Conservation (phyloP, 2,888 invertebrate species). For the Nebria salina region DNA sequence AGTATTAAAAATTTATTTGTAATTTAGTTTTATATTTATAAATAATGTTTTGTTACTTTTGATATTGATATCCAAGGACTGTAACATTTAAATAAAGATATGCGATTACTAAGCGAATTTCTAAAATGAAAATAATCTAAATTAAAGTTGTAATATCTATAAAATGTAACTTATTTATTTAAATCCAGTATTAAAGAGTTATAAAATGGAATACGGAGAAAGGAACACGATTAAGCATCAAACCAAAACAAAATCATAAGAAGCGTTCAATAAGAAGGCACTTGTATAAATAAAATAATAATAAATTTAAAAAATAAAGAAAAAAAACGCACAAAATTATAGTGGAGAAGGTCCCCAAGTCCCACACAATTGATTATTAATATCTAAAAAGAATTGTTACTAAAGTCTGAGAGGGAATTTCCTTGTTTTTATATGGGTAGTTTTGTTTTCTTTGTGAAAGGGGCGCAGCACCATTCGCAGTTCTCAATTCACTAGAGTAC, state of each 20-base stretch:
- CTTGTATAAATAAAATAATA: constrained; percentile 43
- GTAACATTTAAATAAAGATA: too few species aligned
- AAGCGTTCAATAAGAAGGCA: constrained; percentile 45
- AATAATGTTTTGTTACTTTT: too few species aligned
- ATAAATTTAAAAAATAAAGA: constrained; percentile 27
- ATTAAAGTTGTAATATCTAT: too few species aligned
- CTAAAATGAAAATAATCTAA: too few species aligned
- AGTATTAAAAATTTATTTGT: too few species aligned
- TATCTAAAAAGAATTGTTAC: constrained; percentile 45
- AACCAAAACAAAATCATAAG: constrained; percentile 23
- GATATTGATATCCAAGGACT: too few species aligned
- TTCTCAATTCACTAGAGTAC: constrained; percentile 36
- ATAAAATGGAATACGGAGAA: constrained; percentile 1
- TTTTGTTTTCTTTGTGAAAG: not conserved
- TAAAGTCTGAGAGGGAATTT: constrained; percentile 26
- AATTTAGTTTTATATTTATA: too few species aligned
- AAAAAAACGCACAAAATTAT: constrained; percentile 25
- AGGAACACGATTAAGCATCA: constrained; percentile 6
- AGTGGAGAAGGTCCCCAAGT: constrained; percentile 26
- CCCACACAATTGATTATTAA: constrained; percentile 42
- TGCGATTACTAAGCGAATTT: too few species aligned
- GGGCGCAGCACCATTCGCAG: constrained; percentile 47
- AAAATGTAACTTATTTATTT: too few species aligned
- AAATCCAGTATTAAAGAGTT: not conserved
- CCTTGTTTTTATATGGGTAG: not conserved